These are phyloP conservation scores for Cotesia typhae DNA, from an alignment of 1,140 invertebrate species.

Conservation along the genomic window DNA sequence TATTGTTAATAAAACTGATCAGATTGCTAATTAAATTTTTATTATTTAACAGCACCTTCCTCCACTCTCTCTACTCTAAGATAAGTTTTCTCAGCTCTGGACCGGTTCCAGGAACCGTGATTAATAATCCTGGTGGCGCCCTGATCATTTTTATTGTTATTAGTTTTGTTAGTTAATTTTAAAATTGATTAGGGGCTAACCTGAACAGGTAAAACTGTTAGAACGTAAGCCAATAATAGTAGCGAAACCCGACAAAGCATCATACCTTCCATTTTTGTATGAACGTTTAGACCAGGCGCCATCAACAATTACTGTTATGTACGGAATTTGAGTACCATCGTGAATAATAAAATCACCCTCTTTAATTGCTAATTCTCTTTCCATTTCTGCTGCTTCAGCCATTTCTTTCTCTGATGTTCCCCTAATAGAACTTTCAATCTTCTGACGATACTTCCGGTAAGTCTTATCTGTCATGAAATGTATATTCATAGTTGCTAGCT, in stretches of 20 bases:
- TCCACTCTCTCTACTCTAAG: too few species aligned
- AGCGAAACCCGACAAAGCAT: constrained; percentile 45
- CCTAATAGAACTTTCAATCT: constrained; percentile 34
- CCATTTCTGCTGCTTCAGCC: constrained; percentile 49
- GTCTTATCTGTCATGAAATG: constrained; percentile 43
- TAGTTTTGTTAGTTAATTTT: too few species aligned
- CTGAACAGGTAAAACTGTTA: too few species aligned
- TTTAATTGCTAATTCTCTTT: constrained; percentile 46
- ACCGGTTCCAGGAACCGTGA: too few species aligned
- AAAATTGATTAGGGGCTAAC: too few species aligned
- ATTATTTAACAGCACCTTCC: too few species aligned
- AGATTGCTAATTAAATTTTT: too few species aligned
- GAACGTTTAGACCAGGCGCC: constrained; percentile 52
- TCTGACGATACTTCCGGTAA: constrained; percentile 39
- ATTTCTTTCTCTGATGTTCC: constrained; percentile 45
- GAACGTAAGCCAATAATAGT: constrained; percentile 55
- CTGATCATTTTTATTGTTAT: too few species aligned
- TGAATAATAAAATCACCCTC: constrained; percentile 37
- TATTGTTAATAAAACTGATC: too few species aligned
- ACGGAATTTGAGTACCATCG: constrained; percentile 42
- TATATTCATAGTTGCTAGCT: constrained; percentile 46
- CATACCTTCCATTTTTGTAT: constrained; percentile 42
- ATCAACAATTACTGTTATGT: constrained; percentile 51
- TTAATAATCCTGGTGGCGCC: too few species aligned
- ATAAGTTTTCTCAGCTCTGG: too few species aligned